Evolutionary conservation across 2,113 vertebrate species (phyloP), one percentile per base, ranked within the genome.

Genomic region (Muntiacus reevesi): DNA sequence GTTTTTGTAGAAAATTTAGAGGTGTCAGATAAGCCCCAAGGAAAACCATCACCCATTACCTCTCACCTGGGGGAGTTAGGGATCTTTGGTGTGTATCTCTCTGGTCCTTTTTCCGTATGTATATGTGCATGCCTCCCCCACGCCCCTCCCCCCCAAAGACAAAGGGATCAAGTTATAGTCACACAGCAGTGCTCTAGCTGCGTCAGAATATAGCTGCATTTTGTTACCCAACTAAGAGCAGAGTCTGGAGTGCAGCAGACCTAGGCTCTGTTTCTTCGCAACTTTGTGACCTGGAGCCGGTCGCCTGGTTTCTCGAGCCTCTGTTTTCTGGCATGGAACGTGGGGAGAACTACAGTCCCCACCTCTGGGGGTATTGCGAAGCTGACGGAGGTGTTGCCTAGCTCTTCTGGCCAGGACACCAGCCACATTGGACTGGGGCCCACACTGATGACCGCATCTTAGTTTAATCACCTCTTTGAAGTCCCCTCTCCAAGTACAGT

Each of bases 201-300:
- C 1, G 0, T 23, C 1, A 1, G 0, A 17, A 36, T 3, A 0
- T 1, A 16, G 45, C 33, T n/a, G 30, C 14, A 1, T 8, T 2
- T 12, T 0, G 0, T 13, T 25, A 5, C 4, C 2, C 19, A 16
- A 36, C 9, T 15, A 6, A 67, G 43, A 45, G 16, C 4, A 0
- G 5, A 21, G 13, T 6, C 25, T 52, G n/a, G 36, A 11, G 21
- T 3, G 23, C 33, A 9, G 0, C 33, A n/a, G 62, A 17, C 9
- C 12, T 4, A 6, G 47, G 55, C 11, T 15, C 47, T 7, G 55
- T 55, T 30, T n/a, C 52, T 13, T 14, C 5, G 15, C 40, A 25
- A 74, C 55, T 40, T 4, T 7, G 36, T 45, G 57, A 16, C 71
- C 36, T 2, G 2, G 50, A 17, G 47, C 11, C 0, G 3, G 45